Conservation (phyloP, 1,140 invertebrate species). For the Cydia amplana region DNA sequence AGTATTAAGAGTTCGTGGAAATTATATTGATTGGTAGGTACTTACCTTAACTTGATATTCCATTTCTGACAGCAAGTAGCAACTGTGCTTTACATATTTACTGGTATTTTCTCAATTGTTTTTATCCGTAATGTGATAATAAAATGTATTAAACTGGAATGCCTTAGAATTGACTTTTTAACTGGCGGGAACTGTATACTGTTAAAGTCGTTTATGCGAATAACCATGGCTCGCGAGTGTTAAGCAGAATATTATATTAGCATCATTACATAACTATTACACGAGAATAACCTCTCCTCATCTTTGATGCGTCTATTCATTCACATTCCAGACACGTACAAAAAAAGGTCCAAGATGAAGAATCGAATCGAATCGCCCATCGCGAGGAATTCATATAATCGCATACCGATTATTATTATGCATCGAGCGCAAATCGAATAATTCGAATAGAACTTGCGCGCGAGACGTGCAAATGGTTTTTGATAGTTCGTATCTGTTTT, state of each 20-base stretch:
- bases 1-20: neutral
- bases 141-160: too few relatives aligned
- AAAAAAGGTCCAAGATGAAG: constrained; percentile 52
- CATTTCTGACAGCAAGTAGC: too few relatives aligned
- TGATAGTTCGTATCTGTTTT: constrained; percentile 15
- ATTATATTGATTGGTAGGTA: neutral
- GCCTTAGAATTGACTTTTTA: too few relatives aligned
- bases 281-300: constrained; percentile 12
- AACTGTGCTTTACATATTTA: too few relatives aligned
- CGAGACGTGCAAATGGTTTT: constrained; percentile 44
- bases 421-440: constrained; percentile 55
- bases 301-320: constrained; percentile 27
- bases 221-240: neutral
- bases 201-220: neutral
- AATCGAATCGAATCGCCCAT: constrained; percentile 47
- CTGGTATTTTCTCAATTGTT: too few relatives aligned
- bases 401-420: constrained; percentile 69
- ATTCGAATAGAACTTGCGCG: constrained; percentile 44
- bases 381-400: constrained; percentile 60
- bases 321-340: constrained; percentile 53
- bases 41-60: too few relatives aligned
- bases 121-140: too few relatives aligned
- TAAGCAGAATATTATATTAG: neutral
- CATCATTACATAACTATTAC: constrained; percentile 9
- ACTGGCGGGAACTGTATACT: neutral